These are phyloP conservation scores for Perccottus glenii DNA, from an alignment of 2,113 vertebrate genomes.

Conservation along the genomic window DNA sequence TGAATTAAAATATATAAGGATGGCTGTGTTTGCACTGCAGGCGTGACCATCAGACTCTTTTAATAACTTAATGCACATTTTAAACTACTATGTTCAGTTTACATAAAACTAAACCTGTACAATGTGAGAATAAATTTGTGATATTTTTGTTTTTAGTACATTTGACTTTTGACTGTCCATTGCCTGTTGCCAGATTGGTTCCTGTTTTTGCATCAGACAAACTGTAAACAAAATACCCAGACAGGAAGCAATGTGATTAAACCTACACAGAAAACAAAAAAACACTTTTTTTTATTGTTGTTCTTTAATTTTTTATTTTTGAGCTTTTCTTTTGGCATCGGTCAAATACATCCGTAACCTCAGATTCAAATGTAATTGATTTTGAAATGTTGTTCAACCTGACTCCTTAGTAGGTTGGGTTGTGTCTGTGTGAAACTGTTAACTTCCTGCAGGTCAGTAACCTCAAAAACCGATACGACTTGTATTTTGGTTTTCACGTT, in stretches of 20 bases:
- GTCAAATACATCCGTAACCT: neutral
- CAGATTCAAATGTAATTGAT: neutral
- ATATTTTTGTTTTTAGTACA: no score
- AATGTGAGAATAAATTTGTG: no score
- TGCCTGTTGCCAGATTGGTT: neutral
- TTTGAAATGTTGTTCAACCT: slow-evolving; percentile 14
- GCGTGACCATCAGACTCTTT: neutral
- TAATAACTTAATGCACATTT: neutral
- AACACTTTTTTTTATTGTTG: neutral
- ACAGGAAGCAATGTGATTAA: neutral
- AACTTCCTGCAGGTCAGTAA: slow-evolving; percentile 29
- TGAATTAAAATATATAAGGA: neutral
- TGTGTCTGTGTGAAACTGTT: slow-evolving; percentile 23
- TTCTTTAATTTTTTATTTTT: neutral
- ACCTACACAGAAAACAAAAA: neutral
- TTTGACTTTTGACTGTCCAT: no score
- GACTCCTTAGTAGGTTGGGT: neutral
- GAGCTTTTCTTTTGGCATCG: neutral
- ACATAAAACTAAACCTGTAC: no score
- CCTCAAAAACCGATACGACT: slow-evolving; percentile 21
- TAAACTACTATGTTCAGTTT: no score
- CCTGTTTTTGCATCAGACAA: neutral
- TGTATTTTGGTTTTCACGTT: slow-evolving; percentile 43
- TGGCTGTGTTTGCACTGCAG: neutral
- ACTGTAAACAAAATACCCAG: neutral